These are phyloP conservation scores for Rhabditoides inermis DNA, from an alignment of 2,888 invertebrate genomes.

Conservation along the genomic window DNA sequence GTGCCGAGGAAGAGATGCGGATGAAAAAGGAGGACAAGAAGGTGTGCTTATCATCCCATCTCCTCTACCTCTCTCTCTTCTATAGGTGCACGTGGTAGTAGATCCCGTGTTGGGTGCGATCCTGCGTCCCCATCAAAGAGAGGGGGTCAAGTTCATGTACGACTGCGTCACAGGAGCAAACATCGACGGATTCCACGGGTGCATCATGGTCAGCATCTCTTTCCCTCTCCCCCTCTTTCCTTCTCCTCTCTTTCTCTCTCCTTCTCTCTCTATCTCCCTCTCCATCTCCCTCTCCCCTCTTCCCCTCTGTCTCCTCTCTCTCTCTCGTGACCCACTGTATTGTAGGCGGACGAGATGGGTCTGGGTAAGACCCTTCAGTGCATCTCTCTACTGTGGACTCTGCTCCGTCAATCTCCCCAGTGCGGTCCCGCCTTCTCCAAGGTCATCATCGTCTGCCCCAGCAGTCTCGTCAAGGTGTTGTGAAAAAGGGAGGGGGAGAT, in stretches of 20 bases:
- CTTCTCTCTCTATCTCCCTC: no score
- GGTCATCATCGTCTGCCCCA: constrained; percentile 82
- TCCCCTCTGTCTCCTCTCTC: no score
- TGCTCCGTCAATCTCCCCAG: constrained; percentile 74
- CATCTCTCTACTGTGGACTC: constrained; percentile 68
- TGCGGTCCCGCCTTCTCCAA: constrained; percentile 81
- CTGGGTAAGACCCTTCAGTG: constrained; percentile 91
- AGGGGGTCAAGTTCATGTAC: constrained; percentile 98
- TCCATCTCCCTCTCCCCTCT: no score
- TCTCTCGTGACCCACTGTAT: no score
- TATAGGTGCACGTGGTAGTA: constrained; percentile 85
- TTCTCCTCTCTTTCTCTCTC: no score
- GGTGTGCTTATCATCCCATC: constrained; percentile 5
- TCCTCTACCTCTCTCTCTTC: neutral
- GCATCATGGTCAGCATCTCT: no score
- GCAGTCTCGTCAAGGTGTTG: constrained; percentile 77
- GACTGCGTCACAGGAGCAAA: constrained; percentile 90
- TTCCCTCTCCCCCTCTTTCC: no score
- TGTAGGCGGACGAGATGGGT: constrained; percentile 97
- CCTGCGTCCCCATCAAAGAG: constrained; percentile 90
- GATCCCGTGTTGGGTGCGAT: constrained; percentile 84
- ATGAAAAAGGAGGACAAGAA: constrained; percentile 60
- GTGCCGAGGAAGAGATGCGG: constrained; percentile 79
- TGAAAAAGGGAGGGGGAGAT: neutral
- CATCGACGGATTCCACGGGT: constrained; percentile 65